phyloP scores from a whole-genome alignment of 2,113 vertebrate genomes.

The Oreochromis niloticus region DNA sequence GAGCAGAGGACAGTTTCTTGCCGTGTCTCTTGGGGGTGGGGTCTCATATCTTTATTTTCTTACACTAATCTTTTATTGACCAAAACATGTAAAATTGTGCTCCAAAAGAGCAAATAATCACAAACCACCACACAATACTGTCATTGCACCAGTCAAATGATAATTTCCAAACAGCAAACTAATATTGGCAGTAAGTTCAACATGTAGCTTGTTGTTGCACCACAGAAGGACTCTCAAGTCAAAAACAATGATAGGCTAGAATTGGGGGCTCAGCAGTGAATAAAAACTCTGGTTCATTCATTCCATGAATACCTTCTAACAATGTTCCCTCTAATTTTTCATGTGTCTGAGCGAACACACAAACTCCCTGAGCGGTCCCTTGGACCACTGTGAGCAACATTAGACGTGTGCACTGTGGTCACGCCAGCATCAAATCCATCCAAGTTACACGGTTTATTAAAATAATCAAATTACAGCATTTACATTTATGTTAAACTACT shows the following conservation, averaged over 20 bases:
- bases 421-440: too few species aligned
- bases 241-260: neutral
- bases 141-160: neutral
- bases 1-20: neutral
- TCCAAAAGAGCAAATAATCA: neutral
- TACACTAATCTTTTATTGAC: neutral
- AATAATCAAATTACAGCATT: too few species aligned
- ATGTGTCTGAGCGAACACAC: too few species aligned
- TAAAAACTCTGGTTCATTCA: neutral
- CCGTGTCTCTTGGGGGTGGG: fast-evolving
- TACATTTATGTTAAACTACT: too few species aligned
- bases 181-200: neutral
- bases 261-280: fast-evolving
- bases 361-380: too few species aligned
- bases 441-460: too few species aligned
- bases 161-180: neutral
- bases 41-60: neutral
- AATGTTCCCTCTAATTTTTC: too few species aligned
- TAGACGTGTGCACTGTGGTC: too few species aligned
- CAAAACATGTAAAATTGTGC: fast-evolving
- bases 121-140: neutral
- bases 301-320: neutral
- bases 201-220: neutral
- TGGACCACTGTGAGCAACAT: too few species aligned
- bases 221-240: neutral